phyloP scores from a whole-genome alignment of 2,797 vertebrate genomes.

The Simalia tracyae region DNA sequence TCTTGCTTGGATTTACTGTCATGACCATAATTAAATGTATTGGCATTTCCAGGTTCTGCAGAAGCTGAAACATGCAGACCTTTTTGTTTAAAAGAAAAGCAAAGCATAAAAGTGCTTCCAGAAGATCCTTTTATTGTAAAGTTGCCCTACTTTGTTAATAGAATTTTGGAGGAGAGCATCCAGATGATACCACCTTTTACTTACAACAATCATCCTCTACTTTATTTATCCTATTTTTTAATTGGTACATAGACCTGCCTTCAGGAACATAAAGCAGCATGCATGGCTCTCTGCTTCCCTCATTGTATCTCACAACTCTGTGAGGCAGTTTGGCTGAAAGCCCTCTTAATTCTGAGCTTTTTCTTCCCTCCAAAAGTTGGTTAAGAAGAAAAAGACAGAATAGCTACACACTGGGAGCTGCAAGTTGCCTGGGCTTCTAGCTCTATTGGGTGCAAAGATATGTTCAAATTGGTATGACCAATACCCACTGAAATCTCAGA shows the following conservation, averaged over 20 bases:
- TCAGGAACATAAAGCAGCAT: neutral
- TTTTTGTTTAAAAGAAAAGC: neutral
- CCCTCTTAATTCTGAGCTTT: neutral
- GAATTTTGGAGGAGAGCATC: neutral
- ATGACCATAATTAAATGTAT: neutral
- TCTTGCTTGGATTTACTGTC: neutral
- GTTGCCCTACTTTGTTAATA: neutral
- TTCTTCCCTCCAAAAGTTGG: neutral
- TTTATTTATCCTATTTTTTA: neutral
- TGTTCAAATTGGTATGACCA: neutral
- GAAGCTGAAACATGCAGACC: too few species aligned
- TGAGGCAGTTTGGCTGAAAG: neutral
- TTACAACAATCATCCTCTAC: neutral
- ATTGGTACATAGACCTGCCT: neutral
- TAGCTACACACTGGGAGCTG: neutral
- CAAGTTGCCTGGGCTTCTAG: neutral
- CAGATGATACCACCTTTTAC: neutral
- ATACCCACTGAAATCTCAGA: too few species aligned
- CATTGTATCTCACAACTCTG: neutral
- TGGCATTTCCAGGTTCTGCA: neutral
- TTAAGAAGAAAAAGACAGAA: neutral
- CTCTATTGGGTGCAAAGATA: neutral
- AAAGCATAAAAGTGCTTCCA: neutral
- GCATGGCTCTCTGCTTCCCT: neutral
- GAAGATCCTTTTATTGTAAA: neutral